Base-by-base conservation (phyloP, 2,888 invertebrate species). In the Clitarchus hookeri region DNA sequence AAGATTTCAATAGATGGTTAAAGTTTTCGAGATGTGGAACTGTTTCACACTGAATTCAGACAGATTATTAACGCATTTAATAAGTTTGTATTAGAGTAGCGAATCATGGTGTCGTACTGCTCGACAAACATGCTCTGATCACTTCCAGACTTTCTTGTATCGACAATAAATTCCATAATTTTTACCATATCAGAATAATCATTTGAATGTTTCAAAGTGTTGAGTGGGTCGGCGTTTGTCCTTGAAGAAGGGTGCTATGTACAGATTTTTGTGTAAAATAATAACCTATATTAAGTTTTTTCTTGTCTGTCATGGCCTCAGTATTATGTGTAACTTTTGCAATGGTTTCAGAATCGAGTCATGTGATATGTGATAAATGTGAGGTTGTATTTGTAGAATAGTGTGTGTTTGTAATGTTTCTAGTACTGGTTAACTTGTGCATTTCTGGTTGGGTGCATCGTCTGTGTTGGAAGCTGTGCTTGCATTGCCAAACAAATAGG, bases 211-310 rank as follows among this genome's bases (percentile, higher is more conserved):
- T 0, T 23, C 8, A 19, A 65, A 65, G 65, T 65, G 65, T 65
- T 23, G 23, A 23, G 23, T 65, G 19, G 19, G 53, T 8, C 19
- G 0, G 0, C 16, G 23, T 65, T 65, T n/a, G n/a, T 65, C 8
- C 65, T 65, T 65, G 19, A 65, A 53, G 53, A 53, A 65, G 65
- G 65, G 65, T 65, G 65, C 65, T 65, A 65, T 65, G 65, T 65
- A 65, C 16, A 65, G 16, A 23, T 65, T 23, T 65, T 65, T 65
- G 16, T 19, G 65, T 65, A 65, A 16, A 65, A n/a, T n/a, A 65
- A 65, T 65, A 65, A 9, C 16, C 19, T 65, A n/a, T 65, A 65
- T 65, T 65, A 11, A 65, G 11, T 11, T 65, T 65, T 65, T n/a
- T 65, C n/a, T 65, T 6, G 1, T 65, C 65, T 11, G 65, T 19